Evolutionary conservation across 2,888 invertebrate genomes (phyloP).

Genomic region (Girardia tigrina): DNA sequence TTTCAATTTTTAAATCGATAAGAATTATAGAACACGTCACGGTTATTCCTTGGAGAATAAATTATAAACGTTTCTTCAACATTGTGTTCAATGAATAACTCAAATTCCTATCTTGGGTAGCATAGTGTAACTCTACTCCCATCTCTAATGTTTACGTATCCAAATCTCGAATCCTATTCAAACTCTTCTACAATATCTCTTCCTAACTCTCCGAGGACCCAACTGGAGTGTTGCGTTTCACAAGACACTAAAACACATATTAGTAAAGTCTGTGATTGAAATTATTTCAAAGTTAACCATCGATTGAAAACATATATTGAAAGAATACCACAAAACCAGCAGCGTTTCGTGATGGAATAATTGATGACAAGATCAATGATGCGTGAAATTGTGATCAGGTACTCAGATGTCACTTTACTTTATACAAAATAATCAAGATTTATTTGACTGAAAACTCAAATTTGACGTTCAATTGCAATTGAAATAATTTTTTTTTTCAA

Average conservation of each 20-base stretch:
- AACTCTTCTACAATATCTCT: not conserved
- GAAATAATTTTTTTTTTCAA: no score
- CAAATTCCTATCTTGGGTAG: not conserved
- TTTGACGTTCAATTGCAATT: no score
- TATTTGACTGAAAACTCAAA: no score
- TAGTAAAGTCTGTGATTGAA: not conserved
- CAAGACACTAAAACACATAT: not conserved
- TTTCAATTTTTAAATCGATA: not conserved
- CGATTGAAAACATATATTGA: no score
- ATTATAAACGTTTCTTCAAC: not conserved
- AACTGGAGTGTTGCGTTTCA: not conserved
- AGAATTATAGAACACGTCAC: not conserved
- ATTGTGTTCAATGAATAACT: not conserved
- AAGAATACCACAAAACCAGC: no score
- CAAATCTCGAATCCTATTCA: not conserved
- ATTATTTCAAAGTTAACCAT: no score
- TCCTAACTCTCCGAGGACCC: not conserved
- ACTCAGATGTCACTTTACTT: slow-evolving; percentile 18
- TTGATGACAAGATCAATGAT: not conserved
- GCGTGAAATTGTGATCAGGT: slow-evolving; percentile 11
- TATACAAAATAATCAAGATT: no score
- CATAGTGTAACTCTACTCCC: not conserved
- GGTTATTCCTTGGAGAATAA: not conserved
- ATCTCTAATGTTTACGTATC: not conserved
- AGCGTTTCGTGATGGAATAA: not conserved